Base-by-base conservation (phyloP, 2,888 invertebrate species). In the Drosophila buzzatii region DNA sequence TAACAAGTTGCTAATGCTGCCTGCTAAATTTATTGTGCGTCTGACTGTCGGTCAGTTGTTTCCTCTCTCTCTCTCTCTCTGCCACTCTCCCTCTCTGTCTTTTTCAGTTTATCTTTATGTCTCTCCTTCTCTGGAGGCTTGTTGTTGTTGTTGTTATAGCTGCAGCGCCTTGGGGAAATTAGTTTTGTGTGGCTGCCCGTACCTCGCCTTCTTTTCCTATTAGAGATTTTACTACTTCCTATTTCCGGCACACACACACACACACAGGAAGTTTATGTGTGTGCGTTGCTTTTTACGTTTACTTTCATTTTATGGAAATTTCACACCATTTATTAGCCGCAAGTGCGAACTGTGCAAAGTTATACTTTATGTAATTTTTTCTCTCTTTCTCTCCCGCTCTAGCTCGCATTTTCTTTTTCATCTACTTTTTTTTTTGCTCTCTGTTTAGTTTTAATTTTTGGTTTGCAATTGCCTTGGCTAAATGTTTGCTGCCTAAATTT, bases 161-260 rank as follows among this genome's bases (percentile, higher is more conserved):
- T 70, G 79, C 88, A 82, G 83, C 85, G 85, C 86, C 90, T 86
- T 87, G 90, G 86, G 90, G 86, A 87, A 87, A 87, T 90, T 90
- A 89, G 89, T 90, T 90, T 86, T 90, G 85, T 89, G 89, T 45
- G 74, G 76, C 63, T 76, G 70, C 68, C 69, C 62, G 68, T 63
- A 71, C 74, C 73, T 83, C 67, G 79, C 75, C 88, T 81, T 85
- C 89, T 78, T 89, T 90, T 90, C 86, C 89, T 88, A 90, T 85
- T 90, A 82, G 69, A 80, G 81, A 90, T 85, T 90, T 90, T 90
- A 85, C 90, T 85, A 90, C 85, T 89, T 85, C 90, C 88, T 90
- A 70, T 76, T 81, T 75, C 78, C 74, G 68, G 31, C 59, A 51
- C 47, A 59, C 57, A 76, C 70, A 53, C 53, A 76, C 70, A 53